Evolutionary conservation across 2,888 invertebrate genomes (phyloP), one percentile per base, ranked within the genome.

Genomic region (Cryptus viduatorius): DNA sequence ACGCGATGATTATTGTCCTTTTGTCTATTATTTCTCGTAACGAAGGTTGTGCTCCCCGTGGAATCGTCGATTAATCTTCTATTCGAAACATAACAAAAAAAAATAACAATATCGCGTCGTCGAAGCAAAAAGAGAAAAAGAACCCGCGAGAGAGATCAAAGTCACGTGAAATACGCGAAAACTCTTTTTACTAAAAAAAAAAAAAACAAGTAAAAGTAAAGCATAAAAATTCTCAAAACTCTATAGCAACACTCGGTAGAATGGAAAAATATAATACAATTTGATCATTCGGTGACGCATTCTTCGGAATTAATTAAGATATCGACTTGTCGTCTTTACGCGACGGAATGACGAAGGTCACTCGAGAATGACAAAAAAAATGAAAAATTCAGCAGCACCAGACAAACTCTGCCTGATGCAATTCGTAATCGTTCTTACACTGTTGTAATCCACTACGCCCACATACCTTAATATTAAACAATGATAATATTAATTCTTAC

Each of bases 41-140:
- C 91, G 90, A 93, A 93, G 93, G 93, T 93, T 92, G 93, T 93
- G 92, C 91, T 90, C 89, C 90, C 88, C 88, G 37, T 37, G 19
- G 48, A 77, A 75, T 59, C 69, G 75, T 78, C 75, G 67, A 69
- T 69, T 64, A 76, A 79, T 65, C 37, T 77, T 42, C 59, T 48
- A 56, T 67, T 83, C 73, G 42, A 61, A 46, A 59, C 48, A 44
- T n/a, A n/a, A n/a, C n/a, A n/a, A n/a, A 14, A 44, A 44, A 42
- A 3, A 31, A 59, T 19, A 68, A 76, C 48, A 46, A 53, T 53
- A 53, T 50, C 50, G 69, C 69, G 16, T 14, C 24, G n/a, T 56
- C 24, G 31, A 37, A 76, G n/a, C n/a, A 56, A 53, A 42, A 64
- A n/a, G n/a, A n/a, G n/a, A n/a, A 29, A 29, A 61, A 24, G 4